Evolutionary conservation across 2,888 invertebrate species (phyloP).

Genomic region (Drosophila kuntzei): DNA sequence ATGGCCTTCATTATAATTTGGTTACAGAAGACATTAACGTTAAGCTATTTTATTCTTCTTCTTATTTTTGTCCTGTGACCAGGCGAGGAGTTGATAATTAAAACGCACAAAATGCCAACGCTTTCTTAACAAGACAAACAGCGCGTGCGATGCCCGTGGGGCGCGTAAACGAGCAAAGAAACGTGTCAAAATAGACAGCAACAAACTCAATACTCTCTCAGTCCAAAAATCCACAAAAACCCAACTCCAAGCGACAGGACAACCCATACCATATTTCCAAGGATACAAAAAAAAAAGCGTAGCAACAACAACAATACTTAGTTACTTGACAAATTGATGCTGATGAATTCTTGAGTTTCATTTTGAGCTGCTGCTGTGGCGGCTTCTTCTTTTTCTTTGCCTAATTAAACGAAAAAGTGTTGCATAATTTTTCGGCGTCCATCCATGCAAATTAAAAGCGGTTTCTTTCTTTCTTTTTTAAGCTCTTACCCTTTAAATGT

Average conservation of each 20-base stretch:
- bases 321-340: conserved; percentile 71
- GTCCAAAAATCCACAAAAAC: conserved; percentile 17
- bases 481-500: conserved; percentile 21
- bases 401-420: conserved; percentile 65
- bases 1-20: conserved; percentile 18
- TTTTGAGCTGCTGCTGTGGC: conserved; percentile 37
- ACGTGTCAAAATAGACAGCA: conserved; percentile 74
- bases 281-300: conserved; percentile 11
- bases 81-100: conserved; percentile 68
- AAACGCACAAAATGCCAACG: conserved; percentile 64
- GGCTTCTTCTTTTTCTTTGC: conserved; percentile 20
- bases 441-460: conserved; percentile 49
- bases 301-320: conserved; percentile 39
- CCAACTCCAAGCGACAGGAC: conserved; percentile 20
- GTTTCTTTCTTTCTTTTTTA: conserved; percentile 5
- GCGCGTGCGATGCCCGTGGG: conserved; percentile 50
- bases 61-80: conserved; percentile 7
- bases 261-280: conserved; percentile 10
- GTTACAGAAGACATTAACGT: conserved; percentile 20
- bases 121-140: conserved; percentile 70
- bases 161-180: conserved; percentile 53
- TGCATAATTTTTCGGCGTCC: conserved; percentile 56
- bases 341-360: conserved; percentile 64
- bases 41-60: not conserved
- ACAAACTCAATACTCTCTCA: conserved; percentile 12